Evolutionary conservation across 2,113 vertebrate species (phyloP), one percentile per base, ranked within the genome.

Genomic region (Elaphurus davidianus): DNA sequence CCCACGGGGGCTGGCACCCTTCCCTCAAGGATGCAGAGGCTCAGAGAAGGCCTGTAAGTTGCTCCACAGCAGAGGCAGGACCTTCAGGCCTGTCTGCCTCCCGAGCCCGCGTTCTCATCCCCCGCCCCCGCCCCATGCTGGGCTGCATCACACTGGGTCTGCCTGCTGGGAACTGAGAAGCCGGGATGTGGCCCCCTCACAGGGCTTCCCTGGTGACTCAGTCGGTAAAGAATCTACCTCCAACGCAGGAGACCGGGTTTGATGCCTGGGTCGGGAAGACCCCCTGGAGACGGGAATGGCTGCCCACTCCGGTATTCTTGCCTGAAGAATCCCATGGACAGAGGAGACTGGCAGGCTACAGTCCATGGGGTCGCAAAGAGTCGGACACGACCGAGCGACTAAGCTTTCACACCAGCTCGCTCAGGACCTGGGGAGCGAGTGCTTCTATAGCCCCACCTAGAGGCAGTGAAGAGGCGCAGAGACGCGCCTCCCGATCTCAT

Each of bases 51-150:
- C 30, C 19, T n/a, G 19, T 6, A 9, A 23, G 50, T 43, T 7
- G 25, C 36, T 15, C 14, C 90, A 67, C 7, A n/a, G 55, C 13
- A 67, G n/a, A 28, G 81, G 57, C 78, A 11, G n/a, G 55, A 36
- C 57, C 33, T 5, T 5, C 64, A 40, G 33, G 83, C 33, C 52
- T 55, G 33, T 83, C 21, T 43, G 71, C 40, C 36, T 83, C 50
- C 52, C 1, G 23, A 83, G 81, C 52, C 79, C 3, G 3, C 2
- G 13, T 50, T 36, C 43, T 36, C 33, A 28, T 28, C 2, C 40
- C 14, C 28, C 0, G 21, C 23, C n/a, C 11, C 71, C 2, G 7
- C 21, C 36, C 27, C 10, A 21, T 0, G 7, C 27, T 40, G 10
- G 82, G 27, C 28, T 4, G n/a, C 83, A 4, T 28, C 74, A 21